A percentile compares a stretch with the other conserved stretches of the same genome.
Conservation (phyloP, 2,797 vertebrate genomes). For the Gadopsis bispinosus region DNA sequence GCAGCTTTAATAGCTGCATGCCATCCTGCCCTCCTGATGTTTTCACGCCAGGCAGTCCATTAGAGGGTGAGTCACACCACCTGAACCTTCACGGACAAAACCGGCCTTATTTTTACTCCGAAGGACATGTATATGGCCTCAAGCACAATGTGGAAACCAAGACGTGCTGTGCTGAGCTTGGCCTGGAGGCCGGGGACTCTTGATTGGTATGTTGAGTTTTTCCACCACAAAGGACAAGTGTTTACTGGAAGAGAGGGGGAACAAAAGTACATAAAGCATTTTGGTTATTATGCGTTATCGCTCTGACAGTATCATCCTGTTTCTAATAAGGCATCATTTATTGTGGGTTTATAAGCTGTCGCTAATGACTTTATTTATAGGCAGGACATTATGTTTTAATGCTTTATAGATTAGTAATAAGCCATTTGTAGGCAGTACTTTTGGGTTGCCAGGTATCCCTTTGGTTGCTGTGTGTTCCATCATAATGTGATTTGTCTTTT, state of each 20-base stretch:
- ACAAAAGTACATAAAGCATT: not conserved
- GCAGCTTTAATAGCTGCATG: constrained; percentile 3
- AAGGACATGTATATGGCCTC: constrained; percentile 36
- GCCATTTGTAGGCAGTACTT: not conserved
- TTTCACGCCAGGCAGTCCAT: constrained; percentile 30
- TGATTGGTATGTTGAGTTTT: not conserved
- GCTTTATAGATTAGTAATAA: not conserved
- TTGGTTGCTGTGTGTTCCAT: not conserved
- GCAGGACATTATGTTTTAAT: not conserved
- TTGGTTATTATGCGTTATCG: not conserved
- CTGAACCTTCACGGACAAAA: constrained; percentile 45
- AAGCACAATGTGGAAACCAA: constrained; percentile 32
- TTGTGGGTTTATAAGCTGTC: not conserved
- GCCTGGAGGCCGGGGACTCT: not conserved
- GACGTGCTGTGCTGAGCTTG: not conserved
- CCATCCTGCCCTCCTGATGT: not conserved
- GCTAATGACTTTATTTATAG: not conserved
- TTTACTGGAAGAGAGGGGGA: not conserved
- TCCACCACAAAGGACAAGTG: not conserved
- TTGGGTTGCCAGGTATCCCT: not conserved
- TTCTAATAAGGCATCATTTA: not conserved
- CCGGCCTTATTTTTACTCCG: constrained; percentile 22
- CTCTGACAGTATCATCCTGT: not conserved
- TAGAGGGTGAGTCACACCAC: constrained; percentile 44
- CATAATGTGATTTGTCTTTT: not conserved